Percentiles rank a stretch among this genome's conserved stretches.
These are phyloP conservation scores for Eunapius fragilis DNA, from an alignment of 37 sponge, comb jelly and placozoan species.

Conservation along the genomic window DNA sequence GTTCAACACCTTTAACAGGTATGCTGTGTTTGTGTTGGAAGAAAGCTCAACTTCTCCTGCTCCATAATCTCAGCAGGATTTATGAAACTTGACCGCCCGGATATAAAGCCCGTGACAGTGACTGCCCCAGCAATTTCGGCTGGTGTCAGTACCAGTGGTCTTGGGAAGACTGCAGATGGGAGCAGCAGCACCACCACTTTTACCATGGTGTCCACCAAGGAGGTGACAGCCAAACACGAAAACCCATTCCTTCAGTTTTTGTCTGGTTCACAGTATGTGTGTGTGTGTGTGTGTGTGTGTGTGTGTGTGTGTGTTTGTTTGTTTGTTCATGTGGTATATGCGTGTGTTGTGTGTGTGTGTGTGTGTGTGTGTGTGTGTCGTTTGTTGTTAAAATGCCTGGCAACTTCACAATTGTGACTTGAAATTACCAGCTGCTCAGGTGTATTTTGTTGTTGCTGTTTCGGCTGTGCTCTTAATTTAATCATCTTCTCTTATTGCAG, in stretches of 20 bases:
- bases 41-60: not conserved
- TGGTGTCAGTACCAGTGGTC: not conserved
- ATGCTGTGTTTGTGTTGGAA: not conserved
- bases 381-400: not conserved
- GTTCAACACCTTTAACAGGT: not conserved
- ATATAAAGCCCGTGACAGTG: constrained; percentile 40
- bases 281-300: not conserved
- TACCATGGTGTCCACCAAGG: not conserved
- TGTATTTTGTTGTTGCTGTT: constrained; percentile 8
- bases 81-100: constrained; percentile 29
- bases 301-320: not conserved
- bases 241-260: constrained; percentile 28
- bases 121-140: not conserved
- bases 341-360: not conserved
- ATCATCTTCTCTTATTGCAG: not conserved
- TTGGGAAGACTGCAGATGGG: constrained; percentile 3
- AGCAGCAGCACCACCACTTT: not conserved
- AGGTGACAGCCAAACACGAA: not conserved
- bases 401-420: not conserved
- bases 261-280: constrained; percentile 4
- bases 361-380: not conserved
- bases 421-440: not conserved
- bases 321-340: not conserved
- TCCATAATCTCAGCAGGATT: constrained; percentile 28
- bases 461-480: not conserved